Evolutionary conservation across 2,888 invertebrate species (phyloP).

Genomic region (Melolontha melolontha): DNA sequence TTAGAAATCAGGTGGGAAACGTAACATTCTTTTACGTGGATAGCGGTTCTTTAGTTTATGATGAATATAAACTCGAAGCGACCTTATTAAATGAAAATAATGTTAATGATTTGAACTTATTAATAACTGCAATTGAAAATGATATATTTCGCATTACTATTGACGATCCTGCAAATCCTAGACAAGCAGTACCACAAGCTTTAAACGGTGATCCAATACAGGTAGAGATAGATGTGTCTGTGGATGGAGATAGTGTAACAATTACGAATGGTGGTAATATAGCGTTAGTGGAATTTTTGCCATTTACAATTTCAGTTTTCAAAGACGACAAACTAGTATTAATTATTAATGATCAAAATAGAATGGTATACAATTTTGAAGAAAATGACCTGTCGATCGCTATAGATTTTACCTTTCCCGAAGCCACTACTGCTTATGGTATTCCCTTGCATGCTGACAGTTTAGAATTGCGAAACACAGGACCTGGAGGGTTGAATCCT

Average conservation of each 20-base stretch:
- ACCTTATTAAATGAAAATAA: neutral
- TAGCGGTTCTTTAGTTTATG: neutral
- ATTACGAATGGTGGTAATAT: conserved; percentile 68
- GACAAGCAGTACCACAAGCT: conserved; percentile 35
- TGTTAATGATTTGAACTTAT: conserved; percentile 5
- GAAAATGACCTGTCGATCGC: conserved; percentile 83
- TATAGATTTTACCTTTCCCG: conserved; percentile 89
- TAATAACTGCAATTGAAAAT: conserved; percentile 5
- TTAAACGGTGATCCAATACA: conserved; percentile 32
- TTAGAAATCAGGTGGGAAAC: conserved; percentile 10
- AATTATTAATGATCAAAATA: conserved; percentile 64
- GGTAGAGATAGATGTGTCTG: neutral
- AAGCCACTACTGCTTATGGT: conserved; percentile 91
- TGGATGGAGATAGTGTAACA: conserved; percentile 56
- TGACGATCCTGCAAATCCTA: conserved; percentile 40
- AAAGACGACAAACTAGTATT: conserved; percentile 76
- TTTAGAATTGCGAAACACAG: conserved; percentile 84
- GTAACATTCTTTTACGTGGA: neutral
- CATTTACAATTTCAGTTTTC: conserved; percentile 84
- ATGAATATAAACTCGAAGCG: neutral
- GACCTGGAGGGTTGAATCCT: conserved; percentile 78
- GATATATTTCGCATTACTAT: conserved; percentile 40
- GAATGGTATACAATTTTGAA: conserved; percentile 50
- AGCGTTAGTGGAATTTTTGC: conserved; percentile 68
- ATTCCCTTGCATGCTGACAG: conserved; percentile 91